These are phyloP conservation scores for Ornithoptera alexandrae DNA, from an alignment of 2,888 invertebrate genomes.

Conservation along the genomic window DNA sequence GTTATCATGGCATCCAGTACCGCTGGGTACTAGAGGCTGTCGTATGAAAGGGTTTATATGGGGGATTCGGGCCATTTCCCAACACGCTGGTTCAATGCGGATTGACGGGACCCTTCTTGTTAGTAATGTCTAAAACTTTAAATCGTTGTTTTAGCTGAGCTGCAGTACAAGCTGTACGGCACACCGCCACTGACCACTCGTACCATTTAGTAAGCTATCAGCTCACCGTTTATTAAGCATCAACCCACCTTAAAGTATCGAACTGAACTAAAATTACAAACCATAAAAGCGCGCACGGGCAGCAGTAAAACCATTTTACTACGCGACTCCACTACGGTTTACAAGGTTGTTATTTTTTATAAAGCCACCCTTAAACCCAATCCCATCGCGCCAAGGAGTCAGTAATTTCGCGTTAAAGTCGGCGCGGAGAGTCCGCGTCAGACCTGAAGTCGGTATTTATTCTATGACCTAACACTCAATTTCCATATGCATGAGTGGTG, in stretches of 20 bases:
- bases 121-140: too few species aligned
- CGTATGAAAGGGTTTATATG: too few species aligned
- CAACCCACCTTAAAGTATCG: background rate
- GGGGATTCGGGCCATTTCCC: too few species aligned
- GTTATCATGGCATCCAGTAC: too few species aligned
- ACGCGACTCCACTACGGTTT: background rate
- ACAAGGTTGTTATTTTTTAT: background rate
- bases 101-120: too few species aligned
- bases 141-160: too few species aligned
- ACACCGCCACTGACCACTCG: too few species aligned
- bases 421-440: conserved; percentile 14
- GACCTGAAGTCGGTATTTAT: conserved; percentile 49
- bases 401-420: conserved; percentile 26
- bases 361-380: background rate
- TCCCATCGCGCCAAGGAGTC: background rate
- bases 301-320: background rate
- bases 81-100: too few species aligned
- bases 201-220: too few species aligned
- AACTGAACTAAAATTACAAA: conserved; percentile 10
- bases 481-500: conserved; percentile 76
- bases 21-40: too few species aligned
- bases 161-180: too few species aligned
- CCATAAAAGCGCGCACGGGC: conserved; percentile 2
- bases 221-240: too few species aligned
- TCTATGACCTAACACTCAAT: conserved; percentile 70